phyloP scores from a whole-genome alignment of 2,888 invertebrate genomes.

The Argyra leucocephala region DNA sequence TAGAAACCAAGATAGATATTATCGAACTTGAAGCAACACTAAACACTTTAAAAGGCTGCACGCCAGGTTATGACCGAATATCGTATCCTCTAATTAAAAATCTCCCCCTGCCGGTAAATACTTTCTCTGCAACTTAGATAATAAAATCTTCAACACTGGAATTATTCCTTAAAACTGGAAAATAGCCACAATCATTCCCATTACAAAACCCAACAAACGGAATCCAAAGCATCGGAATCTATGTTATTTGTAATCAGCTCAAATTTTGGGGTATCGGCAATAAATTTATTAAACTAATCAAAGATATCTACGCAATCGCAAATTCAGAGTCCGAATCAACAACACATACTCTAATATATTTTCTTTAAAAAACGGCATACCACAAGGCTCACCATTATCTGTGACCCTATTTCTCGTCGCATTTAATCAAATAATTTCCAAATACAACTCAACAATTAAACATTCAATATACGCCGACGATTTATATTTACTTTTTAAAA shows the following conservation, averaged over 20 bases:
- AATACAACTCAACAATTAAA: not conserved
- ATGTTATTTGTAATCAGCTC: no score
- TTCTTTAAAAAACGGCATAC: not conserved
- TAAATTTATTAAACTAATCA: not conserved
- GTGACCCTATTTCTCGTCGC: not conserved
- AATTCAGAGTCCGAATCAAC: not conserved
- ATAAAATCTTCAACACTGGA: constrained; percentile 7
- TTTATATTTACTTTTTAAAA: not conserved
- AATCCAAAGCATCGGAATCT: no score
- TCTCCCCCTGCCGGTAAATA: no score
- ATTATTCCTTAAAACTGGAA: not conserved
- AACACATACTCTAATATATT: not conserved
- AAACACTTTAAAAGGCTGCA: constrained; percentile 4
- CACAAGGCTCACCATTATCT: not conserved
- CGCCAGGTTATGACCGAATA: not conserved
- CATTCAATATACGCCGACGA: not conserved
- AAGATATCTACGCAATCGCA: not conserved
- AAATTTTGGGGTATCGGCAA: no score
- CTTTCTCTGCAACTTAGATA: not conserved
- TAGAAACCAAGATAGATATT: constrained; percentile 9
- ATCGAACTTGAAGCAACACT: not conserved
- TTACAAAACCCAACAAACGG: not conserved
- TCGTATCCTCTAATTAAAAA: no score
- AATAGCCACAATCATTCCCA: constrained; percentile 1
- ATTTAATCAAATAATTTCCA: not conserved